Evolutionary conservation across 2,888 invertebrate genomes (phyloP).

Genomic region (Ennomos fuscantarius): DNA sequence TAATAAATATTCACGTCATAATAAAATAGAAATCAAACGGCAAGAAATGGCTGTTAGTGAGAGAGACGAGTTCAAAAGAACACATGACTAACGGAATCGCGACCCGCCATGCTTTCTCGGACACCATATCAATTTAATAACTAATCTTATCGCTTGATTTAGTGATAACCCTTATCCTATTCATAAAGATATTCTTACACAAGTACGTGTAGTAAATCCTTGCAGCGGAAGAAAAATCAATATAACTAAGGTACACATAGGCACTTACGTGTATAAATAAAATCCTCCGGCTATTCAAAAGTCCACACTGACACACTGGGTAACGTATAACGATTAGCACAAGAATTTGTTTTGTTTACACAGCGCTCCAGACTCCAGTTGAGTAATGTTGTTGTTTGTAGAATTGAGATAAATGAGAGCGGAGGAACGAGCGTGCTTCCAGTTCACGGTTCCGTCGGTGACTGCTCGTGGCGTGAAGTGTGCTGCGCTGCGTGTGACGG

Average conservation of each 20-base stretch:
- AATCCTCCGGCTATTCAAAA: constrained; percentile 39
- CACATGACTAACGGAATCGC: constrained; percentile 70
- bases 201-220: constrained; percentile 2
- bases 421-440: constrained; percentile 44
- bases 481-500: constrained; percentile 65
- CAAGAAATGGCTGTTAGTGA: constrained; percentile 36
- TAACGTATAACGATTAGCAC: constrained; percentile 48
- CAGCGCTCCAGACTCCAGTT: constrained; percentile 39
- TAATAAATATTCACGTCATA: constrained; percentile 41
- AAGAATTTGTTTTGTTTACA: constrained; percentile 51
- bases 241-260: constrained; percentile 52
- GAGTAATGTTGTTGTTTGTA: constrained; percentile 22
- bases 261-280: constrained; percentile 39
- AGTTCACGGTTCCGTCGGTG: constrained; percentile 49
- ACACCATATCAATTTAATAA: constrained; percentile 17
- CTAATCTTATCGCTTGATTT: constrained; percentile 1
- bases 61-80: constrained; percentile 72
- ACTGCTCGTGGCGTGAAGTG: constrained; percentile 63
- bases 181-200: constrained; percentile 1
- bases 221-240: constrained; percentile 50
- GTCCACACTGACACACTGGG: constrained; percentile 47
- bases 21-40: constrained; percentile 25
- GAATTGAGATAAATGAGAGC: constrained; percentile 38
- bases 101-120: constrained; percentile 59
- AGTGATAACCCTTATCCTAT: constrained; percentile 4